Evolutionary conservation across 2,797 vertebrate species (phyloP).

Genomic region (Acomys russatus): DNA sequence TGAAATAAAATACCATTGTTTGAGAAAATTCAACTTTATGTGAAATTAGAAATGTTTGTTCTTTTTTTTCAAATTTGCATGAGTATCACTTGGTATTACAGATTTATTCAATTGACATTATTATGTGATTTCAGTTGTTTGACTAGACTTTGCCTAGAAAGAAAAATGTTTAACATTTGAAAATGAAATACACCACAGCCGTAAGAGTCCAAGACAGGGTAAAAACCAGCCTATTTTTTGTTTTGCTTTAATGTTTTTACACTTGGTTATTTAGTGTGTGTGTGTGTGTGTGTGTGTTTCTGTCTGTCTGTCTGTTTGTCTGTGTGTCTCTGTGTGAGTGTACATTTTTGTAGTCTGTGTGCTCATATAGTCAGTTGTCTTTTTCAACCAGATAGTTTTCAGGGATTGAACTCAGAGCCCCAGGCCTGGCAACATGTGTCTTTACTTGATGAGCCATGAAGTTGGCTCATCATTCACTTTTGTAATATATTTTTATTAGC

Average conservation of each 20-base stretch:
- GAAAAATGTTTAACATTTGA: conserved; percentile 48
- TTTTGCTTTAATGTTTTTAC: not conserved
- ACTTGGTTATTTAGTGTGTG: not conserved
- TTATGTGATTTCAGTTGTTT: conserved; percentile 59
- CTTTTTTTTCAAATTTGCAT: conserved; percentile 8
- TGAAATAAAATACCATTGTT: conserved; percentile 53
- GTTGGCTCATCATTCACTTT: not conserved
- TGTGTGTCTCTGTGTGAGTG: no score
- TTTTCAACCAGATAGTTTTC: not conserved
- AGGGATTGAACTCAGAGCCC: not conserved
- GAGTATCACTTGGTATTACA: conserved; percentile 27
- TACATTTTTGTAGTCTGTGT: not conserved
- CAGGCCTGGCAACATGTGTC: not conserved
- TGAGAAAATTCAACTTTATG: conserved; percentile 27
- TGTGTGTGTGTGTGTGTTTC: not conserved
- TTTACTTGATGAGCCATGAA: not conserved
- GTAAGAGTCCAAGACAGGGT: not conserved
- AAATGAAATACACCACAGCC: not conserved
- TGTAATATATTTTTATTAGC: conserved; percentile 44
- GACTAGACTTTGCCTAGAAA: conserved; percentile 53
- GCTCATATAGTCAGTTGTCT: not conserved
- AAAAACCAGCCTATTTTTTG: not conserved
- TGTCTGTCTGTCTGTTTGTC: not conserved
- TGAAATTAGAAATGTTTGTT: not conserved
- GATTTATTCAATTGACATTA: conserved; percentile 24